A percentile compares a stretch with the other conserved stretches of the same genome.
Evolutionary conservation across 2,888 invertebrate species (phyloP).

Genomic region (Macaria notata): DNA sequence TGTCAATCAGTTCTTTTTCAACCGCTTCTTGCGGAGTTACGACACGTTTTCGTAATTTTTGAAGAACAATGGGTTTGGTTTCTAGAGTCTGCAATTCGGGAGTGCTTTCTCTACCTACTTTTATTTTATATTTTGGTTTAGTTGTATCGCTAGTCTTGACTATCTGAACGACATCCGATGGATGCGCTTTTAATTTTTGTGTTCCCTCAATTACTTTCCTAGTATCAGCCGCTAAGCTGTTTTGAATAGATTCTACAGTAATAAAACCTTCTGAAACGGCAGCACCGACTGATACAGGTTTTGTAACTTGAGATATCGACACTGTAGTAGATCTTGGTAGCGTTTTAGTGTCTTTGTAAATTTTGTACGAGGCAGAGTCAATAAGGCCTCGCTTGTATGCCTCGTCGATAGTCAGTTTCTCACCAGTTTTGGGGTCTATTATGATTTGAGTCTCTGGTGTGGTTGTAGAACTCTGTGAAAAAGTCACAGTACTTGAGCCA

Average conservation of each 20-base stretch:
- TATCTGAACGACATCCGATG: constrained; percentile 81
- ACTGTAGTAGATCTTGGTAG: constrained; percentile 42
- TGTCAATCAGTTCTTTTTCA: constrained; percentile 90
- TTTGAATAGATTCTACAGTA: constrained; percentile 78
- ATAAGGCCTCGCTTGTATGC: constrained; percentile 82
- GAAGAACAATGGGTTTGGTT: constrained; percentile 86
- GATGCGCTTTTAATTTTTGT: constrained; percentile 41
- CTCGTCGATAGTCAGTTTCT: constrained; percentile 87
- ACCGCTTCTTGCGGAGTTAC: constrained; percentile 89
- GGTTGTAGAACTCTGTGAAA: constrained; percentile 38
- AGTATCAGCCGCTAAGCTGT: constrained; percentile 65
- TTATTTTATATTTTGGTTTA: constrained; percentile 86
- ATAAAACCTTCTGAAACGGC: constrained; percentile 81
- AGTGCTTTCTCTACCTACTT: constrained; percentile 83
- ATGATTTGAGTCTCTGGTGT: constrained; percentile 42
- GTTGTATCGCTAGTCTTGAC: constrained; percentile 80
- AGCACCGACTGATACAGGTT: constrained; percentile 82
- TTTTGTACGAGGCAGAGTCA: constrained; percentile 52
- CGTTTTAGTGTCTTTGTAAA: constrained; percentile 39
- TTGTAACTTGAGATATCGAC: constrained; percentile 58
- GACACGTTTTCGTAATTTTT: constrained; percentile 90
- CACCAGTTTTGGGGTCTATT: constrained; percentile 88
- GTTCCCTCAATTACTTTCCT: constrained; percentile 45
- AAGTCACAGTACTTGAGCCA: constrained; percentile 36
- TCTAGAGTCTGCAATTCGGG: constrained; percentile 82